A percentile compares a stretch with the other conserved stretches of the same genome.
Evolutionary conservation across 2,888 invertebrate genomes (phyloP).

Genomic region (Griposia aprilina): DNA sequence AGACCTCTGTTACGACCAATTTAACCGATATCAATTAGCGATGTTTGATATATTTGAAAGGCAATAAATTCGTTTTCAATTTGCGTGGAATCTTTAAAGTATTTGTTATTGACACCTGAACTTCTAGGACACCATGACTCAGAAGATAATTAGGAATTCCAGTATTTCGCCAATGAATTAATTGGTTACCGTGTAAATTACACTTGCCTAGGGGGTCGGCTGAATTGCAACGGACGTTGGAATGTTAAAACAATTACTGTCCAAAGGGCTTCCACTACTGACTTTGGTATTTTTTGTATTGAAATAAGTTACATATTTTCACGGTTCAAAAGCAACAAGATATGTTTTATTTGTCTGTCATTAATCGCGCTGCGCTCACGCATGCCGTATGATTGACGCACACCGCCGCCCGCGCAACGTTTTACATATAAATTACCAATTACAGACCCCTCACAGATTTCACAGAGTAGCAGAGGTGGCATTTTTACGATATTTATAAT

Average conservation of each 20-base stretch:
- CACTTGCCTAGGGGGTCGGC: neutral
- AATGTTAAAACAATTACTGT: slow-evolving; percentile 35
- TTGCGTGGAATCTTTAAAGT: slow-evolving; percentile 56
- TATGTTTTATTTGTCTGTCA: slow-evolving; percentile 70
- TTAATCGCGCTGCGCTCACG: slow-evolving; percentile 62
- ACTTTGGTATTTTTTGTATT: slow-evolving; percentile 27
- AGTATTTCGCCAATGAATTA: slow-evolving; percentile 1
- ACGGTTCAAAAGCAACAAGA: slow-evolving; percentile 54
- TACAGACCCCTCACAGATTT: slow-evolving; percentile 71
- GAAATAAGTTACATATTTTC: slow-evolving; percentile 43
- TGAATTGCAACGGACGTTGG: slow-evolving; percentile 6
- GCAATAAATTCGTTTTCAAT: slow-evolving; percentile 72
- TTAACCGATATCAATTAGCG: slow-evolving; percentile 79
- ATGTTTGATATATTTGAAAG: slow-evolving; percentile 70
- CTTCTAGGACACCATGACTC: slow-evolving; percentile 36
- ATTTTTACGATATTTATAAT: slow-evolving; percentile 62
- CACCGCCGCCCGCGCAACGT: slow-evolving; percentile 79
- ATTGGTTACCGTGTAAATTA: slow-evolving; percentile 19
- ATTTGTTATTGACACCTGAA: slow-evolving; percentile 46
- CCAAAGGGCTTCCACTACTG: neutral
- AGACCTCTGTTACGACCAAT: slow-evolving; percentile 73
- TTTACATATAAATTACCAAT: slow-evolving; percentile 90
- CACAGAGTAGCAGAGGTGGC: slow-evolving; percentile 72
- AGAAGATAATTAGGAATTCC: slow-evolving; percentile 18
- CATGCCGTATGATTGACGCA: slow-evolving; percentile 79